Evolutionary conservation across 2,888 invertebrate genomes (phyloP).

Genomic region (Vesta saturnalis): DNA sequence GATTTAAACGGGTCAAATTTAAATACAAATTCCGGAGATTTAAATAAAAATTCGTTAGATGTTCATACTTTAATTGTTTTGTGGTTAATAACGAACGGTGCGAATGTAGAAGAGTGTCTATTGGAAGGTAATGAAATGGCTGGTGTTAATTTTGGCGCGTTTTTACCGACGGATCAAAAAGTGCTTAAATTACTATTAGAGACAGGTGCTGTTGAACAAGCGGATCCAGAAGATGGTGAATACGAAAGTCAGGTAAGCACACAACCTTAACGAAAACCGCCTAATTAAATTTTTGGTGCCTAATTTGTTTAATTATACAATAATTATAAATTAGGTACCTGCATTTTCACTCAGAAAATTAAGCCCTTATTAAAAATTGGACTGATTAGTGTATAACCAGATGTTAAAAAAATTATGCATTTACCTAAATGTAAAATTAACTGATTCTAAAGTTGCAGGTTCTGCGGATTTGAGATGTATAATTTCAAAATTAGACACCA

Average conservation of each 20-base stretch:
- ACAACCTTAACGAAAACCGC: not conserved
- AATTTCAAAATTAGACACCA: too few relatives aligned
- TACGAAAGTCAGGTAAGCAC: constrained; percentile 60
- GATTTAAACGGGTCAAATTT: constrained; percentile 30
- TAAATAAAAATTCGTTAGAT: constrained; percentile 60
- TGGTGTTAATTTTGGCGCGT: constrained; percentile 66
- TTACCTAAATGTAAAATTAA: too few relatives aligned
- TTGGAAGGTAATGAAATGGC: constrained; percentile 61
- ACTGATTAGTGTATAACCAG: too few relatives aligned
- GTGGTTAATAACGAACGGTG: constrained; percentile 79
- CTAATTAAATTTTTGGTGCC: not conserved
- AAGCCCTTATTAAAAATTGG: too few relatives aligned
- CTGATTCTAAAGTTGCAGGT: too few relatives aligned
- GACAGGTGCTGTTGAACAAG: constrained; percentile 72
- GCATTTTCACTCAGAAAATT: too few relatives aligned
- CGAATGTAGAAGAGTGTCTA: constrained; percentile 70
- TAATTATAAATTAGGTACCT: too few relatives aligned
- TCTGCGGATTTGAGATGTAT: too few relatives aligned
- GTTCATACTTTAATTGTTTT: constrained; percentile 76
- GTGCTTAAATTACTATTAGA: constrained; percentile 78
- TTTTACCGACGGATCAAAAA: constrained; percentile 75
- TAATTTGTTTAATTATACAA: not conserved
- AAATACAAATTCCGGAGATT: constrained; percentile 10
- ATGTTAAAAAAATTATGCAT: too few relatives aligned
- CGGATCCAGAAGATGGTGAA: constrained; percentile 61